Evolutionary conservation across 2,797 vertebrate genomes (phyloP).

Genomic region (Acrossocheilus fasciatus): DNA sequence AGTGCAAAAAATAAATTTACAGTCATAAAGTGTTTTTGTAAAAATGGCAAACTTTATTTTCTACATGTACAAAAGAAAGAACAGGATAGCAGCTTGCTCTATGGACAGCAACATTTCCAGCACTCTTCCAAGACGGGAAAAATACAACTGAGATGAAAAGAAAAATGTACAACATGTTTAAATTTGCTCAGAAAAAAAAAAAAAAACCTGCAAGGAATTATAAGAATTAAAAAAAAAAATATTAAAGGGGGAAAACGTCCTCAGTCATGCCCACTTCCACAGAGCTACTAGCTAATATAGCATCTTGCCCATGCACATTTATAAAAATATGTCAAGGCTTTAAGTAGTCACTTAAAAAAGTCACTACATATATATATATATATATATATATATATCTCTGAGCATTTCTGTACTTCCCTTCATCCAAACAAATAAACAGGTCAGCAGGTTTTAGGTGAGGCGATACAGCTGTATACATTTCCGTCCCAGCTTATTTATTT

Average conservation of each 20-base stretch:
- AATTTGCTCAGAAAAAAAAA: neutral
- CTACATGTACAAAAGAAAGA: constrained; percentile 56
- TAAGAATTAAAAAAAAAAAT: neutral
- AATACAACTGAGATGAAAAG: constrained; percentile 23
- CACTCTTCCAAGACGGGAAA: constrained; percentile 35
- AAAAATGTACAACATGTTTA: constrained; percentile 35
- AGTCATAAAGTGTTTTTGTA: constrained; percentile 27
- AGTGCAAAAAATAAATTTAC: constrained; percentile 18
- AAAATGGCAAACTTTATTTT: constrained; percentile 55
- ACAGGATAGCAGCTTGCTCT: constrained; percentile 53
- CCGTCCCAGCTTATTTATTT: constrained; percentile 21
- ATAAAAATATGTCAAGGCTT: constrained; percentile 60
- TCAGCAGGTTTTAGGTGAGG: constrained; percentile 46
- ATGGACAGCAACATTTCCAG: constrained; percentile 51
- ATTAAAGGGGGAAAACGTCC: neutral
- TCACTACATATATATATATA: constrained; percentile 23
- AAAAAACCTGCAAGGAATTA: neutral
- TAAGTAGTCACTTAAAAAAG: constrained; percentile 39
- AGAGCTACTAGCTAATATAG: constrained; percentile 52
- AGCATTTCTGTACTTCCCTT: constrained; percentile 60
- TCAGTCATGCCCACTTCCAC: constrained; percentile 35
- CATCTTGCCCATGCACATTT: constrained; percentile 62
- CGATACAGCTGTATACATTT: constrained; percentile 61
- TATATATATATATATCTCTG: constrained; percentile 31
- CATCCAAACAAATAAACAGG: constrained; percentile 57